Percentiles rank a stretch among this genome's conserved stretches.
Conservation (phyloP, 2,888 invertebrate genomes). For the Cylloceria caligata region DNA sequence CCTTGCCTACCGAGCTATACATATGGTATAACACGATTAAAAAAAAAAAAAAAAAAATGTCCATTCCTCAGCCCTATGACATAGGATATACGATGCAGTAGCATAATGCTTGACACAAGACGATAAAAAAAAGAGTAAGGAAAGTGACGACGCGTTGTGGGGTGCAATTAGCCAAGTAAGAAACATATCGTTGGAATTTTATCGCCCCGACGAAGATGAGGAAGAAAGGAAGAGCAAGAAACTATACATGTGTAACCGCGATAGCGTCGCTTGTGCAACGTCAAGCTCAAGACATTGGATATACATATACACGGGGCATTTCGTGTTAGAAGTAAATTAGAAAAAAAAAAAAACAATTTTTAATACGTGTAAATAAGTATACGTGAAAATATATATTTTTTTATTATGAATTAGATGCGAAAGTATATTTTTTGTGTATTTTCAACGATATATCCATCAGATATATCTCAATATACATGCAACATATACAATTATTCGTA, state of each 20-base stretch:
- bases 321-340: not conserved
- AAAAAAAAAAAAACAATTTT: not conserved
- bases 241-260: constrained; percentile 40
- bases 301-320: constrained; percentile 3
- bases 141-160: constrained; percentile 53
- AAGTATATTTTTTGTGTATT: too few relatives aligned
- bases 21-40: constrained; percentile 22
- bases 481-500: too few relatives aligned
- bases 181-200: constrained; percentile 63
- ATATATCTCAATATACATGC: too few relatives aligned
- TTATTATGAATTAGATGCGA: too few relatives aligned
- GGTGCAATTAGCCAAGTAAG: constrained; percentile 58
- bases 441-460: too few relatives aligned
- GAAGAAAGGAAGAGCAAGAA: constrained; percentile 42
- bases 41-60: constrained; percentile 33
- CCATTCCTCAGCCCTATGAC: constrained; percentile 31
- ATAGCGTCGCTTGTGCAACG: constrained; percentile 36
- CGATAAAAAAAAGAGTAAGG: constrained; percentile 46
- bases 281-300: constrained; percentile 8
- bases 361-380: too few relatives aligned
- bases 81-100: constrained; percentile 16
- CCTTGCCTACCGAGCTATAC: not conserved
- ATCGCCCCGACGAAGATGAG: constrained; percentile 47
- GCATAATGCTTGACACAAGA: not conserved
- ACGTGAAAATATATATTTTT: too few relatives aligned